Base-by-base conservation (phyloP, 2,113 vertebrate species). In the Carettochelys insculpta region DNA sequence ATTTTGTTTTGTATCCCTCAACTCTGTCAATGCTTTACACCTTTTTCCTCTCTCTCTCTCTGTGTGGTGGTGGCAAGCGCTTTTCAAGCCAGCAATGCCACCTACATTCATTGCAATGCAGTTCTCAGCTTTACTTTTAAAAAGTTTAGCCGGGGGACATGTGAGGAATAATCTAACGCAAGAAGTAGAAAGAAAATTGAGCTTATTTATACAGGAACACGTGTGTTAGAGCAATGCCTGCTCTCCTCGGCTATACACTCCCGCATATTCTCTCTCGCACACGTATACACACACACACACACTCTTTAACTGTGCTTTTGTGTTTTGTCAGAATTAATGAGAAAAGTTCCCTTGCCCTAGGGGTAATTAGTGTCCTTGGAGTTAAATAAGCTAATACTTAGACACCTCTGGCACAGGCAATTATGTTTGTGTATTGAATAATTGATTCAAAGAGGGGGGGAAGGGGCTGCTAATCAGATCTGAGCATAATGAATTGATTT, bases 361-460 rank as follows among this genome's bases (percentile, higher is more conserved):
- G 99, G 99, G 99, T 99, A 99, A 99, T 99, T 99, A 99, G 99
- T 99, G 99, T 99, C 99, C 99, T 99, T 99, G 99, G 99, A 99
- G 99, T 99, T 99, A 99, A 99, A 99, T 99, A 99, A 99, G 99
- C 99, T 99, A 99, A 99, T 99, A 99, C 99, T 99, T 99, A 99
- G 99, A 99, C 99, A 99, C 99, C 99, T 99, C 99, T 99, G 99
- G 99, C 99, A 99, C 99, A 99, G 99, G 99, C 99, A 99, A 99
- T 99, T 99, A 99, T 99, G 99, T 99, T 99, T 99, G 99, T 99
- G 99, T 99, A 99, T 99, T 99, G 99, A 99, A 99, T 99, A 99
- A 99, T 99, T 99, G 99, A 99, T 99, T 99, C 99, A 99, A 99
- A 99, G 99, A 98, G 98, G 98, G 98, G 97, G 98, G 99, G 99